Base-by-base conservation (phyloP, 2,888 invertebrate genomes). In the Autographa pulchrina region DNA sequence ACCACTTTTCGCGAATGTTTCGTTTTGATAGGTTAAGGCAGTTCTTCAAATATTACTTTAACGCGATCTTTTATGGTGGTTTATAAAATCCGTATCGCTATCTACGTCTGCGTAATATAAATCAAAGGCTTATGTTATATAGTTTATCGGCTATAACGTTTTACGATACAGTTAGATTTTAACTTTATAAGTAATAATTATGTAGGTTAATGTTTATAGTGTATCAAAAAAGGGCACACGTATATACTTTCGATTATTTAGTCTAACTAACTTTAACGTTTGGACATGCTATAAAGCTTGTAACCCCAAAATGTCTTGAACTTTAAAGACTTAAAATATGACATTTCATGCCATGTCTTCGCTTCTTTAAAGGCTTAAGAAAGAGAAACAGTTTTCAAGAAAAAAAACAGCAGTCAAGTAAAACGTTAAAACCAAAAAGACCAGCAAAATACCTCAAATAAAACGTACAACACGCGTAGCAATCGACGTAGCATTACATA, bases 401-500 rank as follows among this genome's bases (percentile, higher is more conserved):
- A 38, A 38, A 38, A 0, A 54, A 20, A 54, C 18, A 3, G 9
- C 9, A 20, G 14, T 54, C 7, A 18, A 11, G 13, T 3, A 58
- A 38, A 1, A 25, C 58, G 13, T n/a, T 14, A 20, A 59, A 59
- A 48, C 20, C 5, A 0, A 13, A 58, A 64, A n/a, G n/a, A 43
- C 35, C 11, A 1, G 25, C 2, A 62, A 38, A 66, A 35, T 13
- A 20, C 14, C 25, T 4, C 32, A 9, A 9, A 48, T n/a, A 20
- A 62, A 63, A 52, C n/a, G 31, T 13, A 35, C 63, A 71, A 38
- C 18, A 67, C 60, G 68, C 70, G 77, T 74, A 74, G 77, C 68
- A 72, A 62, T 74, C 52, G 38, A 62, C 75, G 81, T 83, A 81
- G 80, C 80, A 77, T 43, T 65, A 73, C 58, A 61, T 73, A 48